Evolutionary conservation across 2,888 invertebrate species (phyloP), one percentile per base, ranked within the genome.

Genomic region (Myathropa florea): DNA sequence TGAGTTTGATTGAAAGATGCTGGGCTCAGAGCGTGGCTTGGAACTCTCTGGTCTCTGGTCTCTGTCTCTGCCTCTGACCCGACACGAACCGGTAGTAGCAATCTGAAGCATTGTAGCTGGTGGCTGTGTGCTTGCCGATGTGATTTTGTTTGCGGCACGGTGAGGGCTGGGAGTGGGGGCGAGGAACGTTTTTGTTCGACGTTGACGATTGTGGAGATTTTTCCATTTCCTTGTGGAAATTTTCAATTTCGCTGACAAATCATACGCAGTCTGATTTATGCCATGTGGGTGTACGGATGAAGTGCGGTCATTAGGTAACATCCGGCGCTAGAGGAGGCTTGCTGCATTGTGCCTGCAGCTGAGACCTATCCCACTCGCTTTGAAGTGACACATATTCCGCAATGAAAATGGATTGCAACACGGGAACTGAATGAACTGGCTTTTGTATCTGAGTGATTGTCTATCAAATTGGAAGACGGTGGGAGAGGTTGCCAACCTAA

Each of bases 1-100:
- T 86, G 86, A 65, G 75, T 86, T 86, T 86, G 83, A 86, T 86
- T 86, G 83, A 86, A 86, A 86, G 83, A 86, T 65, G 55, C 68
- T 72, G 61, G 72, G 18, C 46, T 18, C n/a, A 0, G 6, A 4
- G 18, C 18, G 33, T 1, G 4, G 33, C 33, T 33, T 3, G 9
- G 33, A 9, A 9, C 33, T 28, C 33, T 33, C 46, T 59, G 39
- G 67, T 36, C 63, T 24, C 24, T 57, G 55, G 9, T 60, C 33
- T 67, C 53, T 67, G 67, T 61, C 70, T 21, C 46, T 46, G 46
- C 1, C 46, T 46, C 46, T 18, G 73, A 79, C 72, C 65, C 72
- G 77, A 81, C 68, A 76, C 78, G 63, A 73, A 72, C 65, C 30
- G 30, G 59, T 26, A 53, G 63, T 36, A 21, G 33, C 73, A 70